Evolutionary conservation across 2,113 vertebrate genomes (phyloP).

Genomic region (Hemiscyllium ocellatum): DNA sequence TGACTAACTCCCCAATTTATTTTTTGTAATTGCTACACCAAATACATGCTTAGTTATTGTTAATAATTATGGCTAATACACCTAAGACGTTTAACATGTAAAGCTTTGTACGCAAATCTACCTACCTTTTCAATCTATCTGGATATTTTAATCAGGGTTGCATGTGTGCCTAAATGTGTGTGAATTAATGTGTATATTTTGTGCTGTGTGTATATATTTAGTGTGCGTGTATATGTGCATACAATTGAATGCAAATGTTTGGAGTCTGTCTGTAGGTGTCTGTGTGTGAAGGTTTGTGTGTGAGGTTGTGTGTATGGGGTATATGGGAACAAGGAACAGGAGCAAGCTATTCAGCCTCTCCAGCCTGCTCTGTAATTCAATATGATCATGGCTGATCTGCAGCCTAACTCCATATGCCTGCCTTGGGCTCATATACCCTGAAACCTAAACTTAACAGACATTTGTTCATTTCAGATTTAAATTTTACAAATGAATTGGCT

Average conservation of each 20-base stretch:
- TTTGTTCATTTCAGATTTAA: too few species aligned
- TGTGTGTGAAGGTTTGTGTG: neutral
- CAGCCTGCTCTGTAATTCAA: too few species aligned
- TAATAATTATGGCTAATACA: neutral
- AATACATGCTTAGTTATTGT: neutral
- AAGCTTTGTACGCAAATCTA: neutral
- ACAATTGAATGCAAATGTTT: neutral
- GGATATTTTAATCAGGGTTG: neutral
- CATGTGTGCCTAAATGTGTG: neutral
- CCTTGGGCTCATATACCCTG: too few species aligned
- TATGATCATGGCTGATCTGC: too few species aligned
- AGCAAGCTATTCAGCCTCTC: too few species aligned
- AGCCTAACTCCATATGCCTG: too few species aligned
- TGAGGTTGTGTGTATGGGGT: neutral
- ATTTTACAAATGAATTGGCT: too few species aligned
- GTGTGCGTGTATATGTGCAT: neutral
- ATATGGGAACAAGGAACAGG: too few species aligned
- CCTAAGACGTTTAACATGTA: neutral
- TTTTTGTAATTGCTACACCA: neutral
- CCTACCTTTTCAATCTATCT: neutral
- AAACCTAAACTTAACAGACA: too few species aligned
- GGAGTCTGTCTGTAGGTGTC: neutral
- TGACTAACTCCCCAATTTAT: neutral
- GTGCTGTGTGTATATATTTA: neutral
- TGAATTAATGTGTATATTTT: neutral